Evolutionary conservation across 2,113 vertebrate genomes (phyloP).

Genomic region (Corythornis cristatus): DNA sequence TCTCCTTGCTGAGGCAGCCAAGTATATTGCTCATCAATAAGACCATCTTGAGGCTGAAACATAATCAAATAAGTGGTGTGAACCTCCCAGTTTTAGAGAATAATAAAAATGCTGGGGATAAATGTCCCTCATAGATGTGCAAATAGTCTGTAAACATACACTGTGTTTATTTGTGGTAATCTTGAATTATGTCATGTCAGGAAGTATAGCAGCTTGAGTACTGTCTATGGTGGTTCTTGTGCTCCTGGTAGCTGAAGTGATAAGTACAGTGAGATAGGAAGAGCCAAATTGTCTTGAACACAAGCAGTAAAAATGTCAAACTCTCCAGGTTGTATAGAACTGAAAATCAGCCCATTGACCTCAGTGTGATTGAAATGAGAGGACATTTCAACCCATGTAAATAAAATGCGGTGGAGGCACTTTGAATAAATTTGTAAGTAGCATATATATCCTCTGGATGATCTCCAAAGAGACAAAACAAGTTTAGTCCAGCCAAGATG

Average conservation of each 20-base stretch:
- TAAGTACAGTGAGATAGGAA: background rate
- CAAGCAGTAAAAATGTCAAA: background rate
- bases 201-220: background rate
- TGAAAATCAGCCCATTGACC: background rate
- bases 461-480: slow-evolving; percentile 22
- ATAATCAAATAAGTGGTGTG: background rate
- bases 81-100: background rate
- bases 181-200: background rate
- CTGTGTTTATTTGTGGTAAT: background rate
- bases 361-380: background rate
- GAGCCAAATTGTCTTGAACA: background rate
- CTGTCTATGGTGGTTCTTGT: background rate
- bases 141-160: background rate
- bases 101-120: background rate
- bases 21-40: background rate
- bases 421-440: slow-evolving; percentile 17
- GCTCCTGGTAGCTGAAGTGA: background rate
- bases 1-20: background rate
- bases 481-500: background rate
- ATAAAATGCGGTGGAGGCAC: background rate
- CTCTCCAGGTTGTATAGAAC: background rate
- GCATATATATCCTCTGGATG: background rate
- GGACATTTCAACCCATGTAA: background rate
- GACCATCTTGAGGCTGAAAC: background rate
- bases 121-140: background rate